These are phyloP conservation scores for Hypena proboscidalis DNA, from an alignment of 2,888 invertebrate genomes.

Conservation along the genomic window DNA sequence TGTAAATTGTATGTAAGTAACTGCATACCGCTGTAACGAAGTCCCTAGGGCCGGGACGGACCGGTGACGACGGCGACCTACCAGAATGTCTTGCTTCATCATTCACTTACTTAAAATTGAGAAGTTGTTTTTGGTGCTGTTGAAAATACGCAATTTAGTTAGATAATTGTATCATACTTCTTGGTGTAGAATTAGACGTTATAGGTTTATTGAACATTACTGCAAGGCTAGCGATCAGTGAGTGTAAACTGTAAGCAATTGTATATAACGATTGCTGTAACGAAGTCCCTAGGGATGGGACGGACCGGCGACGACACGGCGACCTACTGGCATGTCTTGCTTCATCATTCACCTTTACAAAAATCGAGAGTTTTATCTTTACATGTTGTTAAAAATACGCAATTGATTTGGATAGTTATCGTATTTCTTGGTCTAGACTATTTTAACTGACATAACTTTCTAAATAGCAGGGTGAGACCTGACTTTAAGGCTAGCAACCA, in stretches of 20 bases:
- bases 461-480: too few species aligned
- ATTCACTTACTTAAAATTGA: slow-evolving; percentile 21
- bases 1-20: slow-evolving; percentile 35
- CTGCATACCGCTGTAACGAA: slow-evolving; percentile 49
- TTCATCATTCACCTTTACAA: slow-evolving; percentile 17
- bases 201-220: too few species aligned
- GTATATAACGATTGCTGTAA: slow-evolving; percentile 49
- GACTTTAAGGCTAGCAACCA: slow-evolving; percentile 11
- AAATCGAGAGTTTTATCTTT: too few species aligned
- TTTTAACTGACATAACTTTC: too few species aligned
- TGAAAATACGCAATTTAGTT: too few species aligned
- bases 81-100: slow-evolving; percentile 15
- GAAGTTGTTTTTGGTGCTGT: too few species aligned
- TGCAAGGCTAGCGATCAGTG: slow-evolving; percentile 14
- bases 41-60: slow-evolving; percentile 38
- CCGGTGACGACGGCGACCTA: slow-evolving; percentile 7
- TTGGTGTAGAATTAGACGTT: too few species aligned
- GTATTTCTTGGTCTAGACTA: too few species aligned
- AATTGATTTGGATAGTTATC: too few species aligned
- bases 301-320: slow-evolving; percentile 10
- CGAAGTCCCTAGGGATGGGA: slow-evolving; percentile 44
- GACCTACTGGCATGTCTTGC: slow-evolving; percentile 9
- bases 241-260: slow-evolving; percentile 37
- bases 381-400: too few species aligned
- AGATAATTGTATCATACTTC: too few species aligned